phyloP scores from a whole-genome alignment of 2,888 invertebrate species.

The Polydrusus cervinus region DNA sequence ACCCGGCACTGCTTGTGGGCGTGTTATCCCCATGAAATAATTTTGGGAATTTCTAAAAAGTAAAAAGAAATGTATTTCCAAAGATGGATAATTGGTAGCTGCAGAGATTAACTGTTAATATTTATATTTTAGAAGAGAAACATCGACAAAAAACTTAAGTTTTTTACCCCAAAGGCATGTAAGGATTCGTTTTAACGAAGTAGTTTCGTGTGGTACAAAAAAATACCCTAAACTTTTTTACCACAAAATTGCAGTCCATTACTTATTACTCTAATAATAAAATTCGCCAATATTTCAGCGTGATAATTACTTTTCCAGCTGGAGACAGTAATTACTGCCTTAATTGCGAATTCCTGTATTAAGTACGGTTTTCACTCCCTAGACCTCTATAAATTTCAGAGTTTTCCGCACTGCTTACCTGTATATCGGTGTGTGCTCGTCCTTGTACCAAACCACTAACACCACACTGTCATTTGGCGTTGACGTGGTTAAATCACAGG shows the following conservation, averaged over 20 bases:
- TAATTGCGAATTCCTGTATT: conserved; percentile 46
- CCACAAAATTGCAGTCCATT: neutral
- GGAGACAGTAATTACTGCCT: conserved; percentile 34
- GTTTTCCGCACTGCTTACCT: conserved; percentile 75
- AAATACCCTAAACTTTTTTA: neutral
- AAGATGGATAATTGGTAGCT: too few species aligned
- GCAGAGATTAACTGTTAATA: too few species aligned
- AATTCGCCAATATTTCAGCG: conserved; percentile 18
- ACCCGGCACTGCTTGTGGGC: too few species aligned
- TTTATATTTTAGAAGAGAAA: too few species aligned
- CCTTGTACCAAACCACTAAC: conserved; percentile 93
- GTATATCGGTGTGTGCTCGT: conserved; percentile 89
- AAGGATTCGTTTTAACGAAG: too few species aligned
- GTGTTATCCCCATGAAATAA: too few species aligned
- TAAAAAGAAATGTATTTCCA: too few species aligned
- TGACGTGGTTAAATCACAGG: conserved; percentile 89
- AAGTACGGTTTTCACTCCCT: conserved; percentile 41
- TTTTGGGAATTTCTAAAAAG: too few species aligned
- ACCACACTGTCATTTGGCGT: conserved; percentile 86
- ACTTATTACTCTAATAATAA: neutral
- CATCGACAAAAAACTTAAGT: too few species aligned
- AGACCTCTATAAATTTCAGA: conserved; percentile 38
- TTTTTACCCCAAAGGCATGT: too few species aligned
- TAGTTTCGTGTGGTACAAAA: too few species aligned
- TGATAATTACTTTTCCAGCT: conserved; percentile 39